Evolutionary conservation across 2,888 invertebrate species (phyloP).

Genomic region (Xestia rhomboidea): DNA sequence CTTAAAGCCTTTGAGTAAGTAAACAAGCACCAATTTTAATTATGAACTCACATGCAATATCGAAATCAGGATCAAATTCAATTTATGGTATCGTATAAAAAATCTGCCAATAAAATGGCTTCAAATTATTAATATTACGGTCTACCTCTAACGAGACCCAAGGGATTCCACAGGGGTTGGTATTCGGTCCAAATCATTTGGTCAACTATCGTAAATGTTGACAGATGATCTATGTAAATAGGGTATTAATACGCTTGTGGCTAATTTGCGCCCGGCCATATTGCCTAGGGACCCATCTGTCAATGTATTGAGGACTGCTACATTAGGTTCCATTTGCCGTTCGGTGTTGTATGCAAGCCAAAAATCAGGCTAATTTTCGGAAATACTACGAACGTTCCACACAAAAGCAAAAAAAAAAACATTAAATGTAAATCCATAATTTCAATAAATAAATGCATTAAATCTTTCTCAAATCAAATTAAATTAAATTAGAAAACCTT

Average conservation of each 20-base stretch:
- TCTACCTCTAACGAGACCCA: constrained; percentile 48
- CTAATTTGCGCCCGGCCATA: constrained; percentile 70
- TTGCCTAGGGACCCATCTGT: constrained; percentile 72
- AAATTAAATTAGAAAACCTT: background rate
- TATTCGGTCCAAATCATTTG: constrained; percentile 56
- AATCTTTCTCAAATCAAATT: background rate
- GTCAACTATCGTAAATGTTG: constrained; percentile 60
- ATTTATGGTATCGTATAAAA: constrained; percentile 11
- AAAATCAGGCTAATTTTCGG: constrained; percentile 4
- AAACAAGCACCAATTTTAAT: background rate
- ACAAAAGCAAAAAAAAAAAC: background rate
- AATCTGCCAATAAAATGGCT: background rate
- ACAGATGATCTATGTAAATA: constrained; percentile 69
- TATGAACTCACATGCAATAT: background rate
- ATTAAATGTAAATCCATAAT: background rate
- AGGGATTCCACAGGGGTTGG: constrained; percentile 45
- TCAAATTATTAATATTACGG: constrained; percentile 30
- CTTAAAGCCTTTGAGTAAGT: background rate
- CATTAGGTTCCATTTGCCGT: constrained; percentile 11
- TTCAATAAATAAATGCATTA: background rate
- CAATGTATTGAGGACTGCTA: constrained; percentile 56
- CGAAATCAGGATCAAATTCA: constrained; percentile 22
- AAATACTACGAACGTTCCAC: background rate
- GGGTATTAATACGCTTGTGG: constrained; percentile 67
- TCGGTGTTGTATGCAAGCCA: background rate